Percentiles rank a stretch among this genome's conserved stretches.
Conservation (phyloP, 2,888 invertebrate genomes). For the Meiosimyza decipiens region DNA sequence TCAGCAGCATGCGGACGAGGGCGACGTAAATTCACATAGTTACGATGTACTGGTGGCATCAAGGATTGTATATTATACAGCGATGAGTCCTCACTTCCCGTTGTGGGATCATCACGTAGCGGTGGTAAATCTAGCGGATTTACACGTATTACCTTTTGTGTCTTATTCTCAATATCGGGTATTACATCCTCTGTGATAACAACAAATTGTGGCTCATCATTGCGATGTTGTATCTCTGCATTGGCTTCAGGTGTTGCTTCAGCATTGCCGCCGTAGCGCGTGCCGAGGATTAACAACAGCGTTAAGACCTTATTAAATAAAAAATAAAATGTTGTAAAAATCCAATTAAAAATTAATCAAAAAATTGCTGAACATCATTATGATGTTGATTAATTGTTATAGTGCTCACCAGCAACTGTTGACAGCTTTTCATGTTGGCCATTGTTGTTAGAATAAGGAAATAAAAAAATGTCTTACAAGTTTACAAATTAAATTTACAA, state of each 20-base stretch:
- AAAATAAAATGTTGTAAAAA: neutral
- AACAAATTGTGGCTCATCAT: conserved; percentile 36
- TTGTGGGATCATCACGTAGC: conserved; percentile 41
- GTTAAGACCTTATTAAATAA: neutral
- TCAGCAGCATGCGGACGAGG: conserved; percentile 45
- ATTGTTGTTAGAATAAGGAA: conserved; percentile 3
- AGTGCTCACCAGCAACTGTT: conserved; percentile 42
- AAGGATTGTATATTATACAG: conserved; percentile 59
- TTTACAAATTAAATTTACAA: conserved; percentile 34
- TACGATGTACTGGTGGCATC: conserved; percentile 44
- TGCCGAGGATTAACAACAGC: neutral
- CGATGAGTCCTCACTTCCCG: conserved; percentile 54
- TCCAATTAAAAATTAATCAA: conserved; percentile 18
- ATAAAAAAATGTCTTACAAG: conserved; percentile 28
- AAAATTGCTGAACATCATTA: neutral
- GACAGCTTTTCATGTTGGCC: conserved; percentile 43
- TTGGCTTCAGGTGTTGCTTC: neutral
- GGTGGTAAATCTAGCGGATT: conserved; percentile 58
- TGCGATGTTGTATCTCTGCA: neutral
- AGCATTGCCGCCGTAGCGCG: neutral
- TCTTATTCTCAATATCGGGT: conserved; percentile 55
- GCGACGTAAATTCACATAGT: conserved; percentile 53
- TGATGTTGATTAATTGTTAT: conserved; percentile 9
- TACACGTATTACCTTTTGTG: conserved; percentile 60
- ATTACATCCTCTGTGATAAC: conserved; percentile 60